Base-by-base conservation (phyloP, 2,888 invertebrate species). In the Lumbricus terrestris region DNA sequence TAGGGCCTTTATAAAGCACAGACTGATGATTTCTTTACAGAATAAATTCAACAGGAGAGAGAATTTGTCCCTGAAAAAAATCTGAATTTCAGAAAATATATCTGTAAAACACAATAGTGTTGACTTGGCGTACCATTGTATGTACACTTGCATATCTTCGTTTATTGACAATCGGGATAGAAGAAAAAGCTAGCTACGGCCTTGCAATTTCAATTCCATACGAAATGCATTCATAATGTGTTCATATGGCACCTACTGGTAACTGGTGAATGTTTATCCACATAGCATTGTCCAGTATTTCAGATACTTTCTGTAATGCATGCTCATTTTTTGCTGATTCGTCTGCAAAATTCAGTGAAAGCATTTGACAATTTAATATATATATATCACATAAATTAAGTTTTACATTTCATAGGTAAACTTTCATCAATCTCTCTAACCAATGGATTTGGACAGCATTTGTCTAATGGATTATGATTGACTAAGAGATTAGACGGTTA, bases 231-330 rank as follows among this genome's bases (percentile, higher is more conserved):
- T 69, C n/a, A 69, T 3, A 69, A 29, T n/a, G 69, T 69, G 69
- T n/a, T n/a, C 4, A 69, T 29, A 69, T 11, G n/a, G 29, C 69
- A 69, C 93, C 92, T 93, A 94, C 94, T 0, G 94, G 94, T 88
- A 95, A 90, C 93, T 93, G 93, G 91, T 95, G 94, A 82, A 95
- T 94, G 90, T 95, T 95, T 40, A 95, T 93, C 95, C 95, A 95
- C 13, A 93, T 93, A 6, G 94, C 94, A 89, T 93, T 93, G 91
- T 94, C 93, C 83, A 95, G 91, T 40, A 95, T 94, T 38, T 92
- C 93, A n/a, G 92, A 92, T 92, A 94, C 89, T 42, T 93, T 91
- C 16, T 90, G 91, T 35, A 93, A 42, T 1, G 95, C 94, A 92
- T 94, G 93, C 3, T 92, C 92, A 92, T 95, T 95, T 91, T 94